Evolutionary conservation across 2,797 vertebrate species (phyloP), one percentile per base, ranked within the genome.

Genomic region (Hemibagrus guttatus): DNA sequence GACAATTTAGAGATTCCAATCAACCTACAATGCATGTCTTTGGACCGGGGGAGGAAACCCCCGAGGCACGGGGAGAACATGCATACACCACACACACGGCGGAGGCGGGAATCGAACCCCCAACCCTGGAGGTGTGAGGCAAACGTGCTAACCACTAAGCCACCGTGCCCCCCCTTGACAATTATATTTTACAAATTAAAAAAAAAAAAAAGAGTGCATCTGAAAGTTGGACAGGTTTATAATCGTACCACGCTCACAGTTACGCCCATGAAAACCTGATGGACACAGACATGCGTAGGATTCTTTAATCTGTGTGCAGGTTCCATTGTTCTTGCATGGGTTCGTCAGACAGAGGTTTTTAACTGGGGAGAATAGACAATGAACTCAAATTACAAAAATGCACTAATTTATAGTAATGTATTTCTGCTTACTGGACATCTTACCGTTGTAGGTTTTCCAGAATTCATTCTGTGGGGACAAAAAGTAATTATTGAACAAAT

Each of bases 271-370:
- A 89, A 94, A 96, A 0, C 88, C 69, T 0, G 91, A 91, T 0
- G 58, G 26, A 82, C 96, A 96, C 64, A 91, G 54, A 79, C 96
- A 96, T 81, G 83, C 72, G 90, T 92, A 96, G 83, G 91, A 89
- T 0, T 90, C 85, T 56, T 78, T 88, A 26, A 87, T 88, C 5
- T 19, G 4, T 0, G 84, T 42, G 88, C 96, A 96, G 66, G 52
- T 93, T 7, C 93, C 95, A 0, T 93, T 92, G 63, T 96, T 96
- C 87, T 92, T 71, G 88, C 96, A 96, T 0, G 95, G 96, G 4
- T 31, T 83, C 0, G 93, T 93, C 6, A 46, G 0, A 72, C 96
- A 96, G 72, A 86, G 86, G 52, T 96, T 90, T 21, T 90, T 88
- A 75, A 93, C 96, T 96, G 23, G 28, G 52, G 14, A 49, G 58